Percentiles rank a stretch among this genome's conserved stretches.
Evolutionary conservation across 2,113 vertebrate species (phyloP).

Genomic region (Menura novaehollandiae): DNA sequence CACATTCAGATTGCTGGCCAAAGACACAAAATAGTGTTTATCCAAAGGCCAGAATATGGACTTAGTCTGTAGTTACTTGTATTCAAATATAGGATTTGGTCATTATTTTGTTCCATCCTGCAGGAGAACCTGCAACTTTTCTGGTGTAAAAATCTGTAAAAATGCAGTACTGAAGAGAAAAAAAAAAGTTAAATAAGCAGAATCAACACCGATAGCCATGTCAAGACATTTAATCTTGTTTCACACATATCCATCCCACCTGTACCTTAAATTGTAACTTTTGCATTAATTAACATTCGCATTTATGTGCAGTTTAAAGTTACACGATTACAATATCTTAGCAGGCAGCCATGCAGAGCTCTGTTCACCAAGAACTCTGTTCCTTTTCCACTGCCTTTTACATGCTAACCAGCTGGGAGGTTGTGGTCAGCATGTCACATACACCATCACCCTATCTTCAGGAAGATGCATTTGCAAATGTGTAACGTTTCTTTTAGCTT

Average conservation of each 20-base stretch:
- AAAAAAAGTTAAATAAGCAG: not conserved
- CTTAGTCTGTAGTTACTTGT: not conserved
- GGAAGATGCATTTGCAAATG: slow-evolving; percentile 58
- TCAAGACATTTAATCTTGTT: not conserved
- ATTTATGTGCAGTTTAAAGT: not conserved
- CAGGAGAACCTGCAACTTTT: not conserved
- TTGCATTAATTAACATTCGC: not conserved
- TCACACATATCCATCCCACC: not conserved
- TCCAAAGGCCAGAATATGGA: not conserved
- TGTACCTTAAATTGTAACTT: not conserved
- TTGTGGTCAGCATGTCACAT: slow-evolving; percentile 35
- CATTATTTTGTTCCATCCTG: not conserved
- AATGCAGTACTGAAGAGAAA: not conserved
- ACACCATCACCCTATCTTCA: slow-evolving; percentile 45
- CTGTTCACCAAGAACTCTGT: not conserved
- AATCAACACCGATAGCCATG: not conserved
- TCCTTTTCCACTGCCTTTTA: slow-evolving; percentile 11
- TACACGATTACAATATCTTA: not conserved
- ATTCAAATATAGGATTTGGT: not conserved
- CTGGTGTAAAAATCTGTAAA: not conserved
- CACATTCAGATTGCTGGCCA: not conserved
- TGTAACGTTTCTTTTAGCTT: slow-evolving; percentile 55
- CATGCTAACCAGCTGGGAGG: not conserved
- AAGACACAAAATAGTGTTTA: not conserved
- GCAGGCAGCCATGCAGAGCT: not conserved